phyloP scores from a whole-genome alignment of 1,140 invertebrate species.

The Zaprionus kolodkinae region DNA sequence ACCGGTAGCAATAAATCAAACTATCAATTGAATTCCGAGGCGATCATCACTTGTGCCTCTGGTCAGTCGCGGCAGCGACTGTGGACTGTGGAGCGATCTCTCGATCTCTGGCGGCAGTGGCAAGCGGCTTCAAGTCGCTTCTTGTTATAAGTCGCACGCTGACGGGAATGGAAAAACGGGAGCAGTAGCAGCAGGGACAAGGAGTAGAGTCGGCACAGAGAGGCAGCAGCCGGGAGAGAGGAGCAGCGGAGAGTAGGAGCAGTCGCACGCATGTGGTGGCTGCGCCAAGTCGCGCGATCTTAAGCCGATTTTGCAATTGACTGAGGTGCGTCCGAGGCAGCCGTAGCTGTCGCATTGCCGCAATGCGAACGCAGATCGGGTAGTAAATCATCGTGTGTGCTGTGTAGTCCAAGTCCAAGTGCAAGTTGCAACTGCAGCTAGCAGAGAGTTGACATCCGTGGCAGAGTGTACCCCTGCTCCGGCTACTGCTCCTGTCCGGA shows the following conservation, averaged over 20 bases:
- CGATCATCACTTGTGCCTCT: conserved; percentile 77
- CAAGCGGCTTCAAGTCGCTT: conserved; percentile 47
- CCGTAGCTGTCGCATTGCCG: conserved; percentile 68
- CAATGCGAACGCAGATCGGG: conserved; percentile 19
- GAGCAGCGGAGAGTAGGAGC: not conserved
- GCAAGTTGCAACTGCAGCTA: conserved; percentile 21
- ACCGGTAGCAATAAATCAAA: conserved; percentile 84
- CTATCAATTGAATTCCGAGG: conserved; percentile 84
- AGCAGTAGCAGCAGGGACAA: no score
- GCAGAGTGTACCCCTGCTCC: conserved; percentile 15
- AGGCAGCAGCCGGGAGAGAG: conserved; percentile 6
- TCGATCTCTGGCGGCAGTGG: conserved; percentile 13
- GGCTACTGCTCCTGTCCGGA: not conserved
- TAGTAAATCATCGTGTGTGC: conserved; percentile 75
- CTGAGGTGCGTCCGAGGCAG: conserved; percentile 71
- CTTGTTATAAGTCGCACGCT: conserved; percentile 73
- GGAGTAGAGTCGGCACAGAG: not conserved
- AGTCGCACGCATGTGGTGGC: not conserved
- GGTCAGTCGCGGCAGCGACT: conserved; percentile 38
- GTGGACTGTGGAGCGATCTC: conserved; percentile 14
- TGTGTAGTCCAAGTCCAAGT: conserved; percentile 18
- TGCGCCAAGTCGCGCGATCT: conserved; percentile 41
- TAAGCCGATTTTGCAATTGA: conserved; percentile 84
- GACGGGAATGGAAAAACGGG: conserved; percentile 37
- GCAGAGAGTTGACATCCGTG: conserved; percentile 73